These are phyloP conservation scores for Cichlasoma orientale DNA, from an alignment of 2,797 vertebrate species.

Conservation along the genomic window DNA sequence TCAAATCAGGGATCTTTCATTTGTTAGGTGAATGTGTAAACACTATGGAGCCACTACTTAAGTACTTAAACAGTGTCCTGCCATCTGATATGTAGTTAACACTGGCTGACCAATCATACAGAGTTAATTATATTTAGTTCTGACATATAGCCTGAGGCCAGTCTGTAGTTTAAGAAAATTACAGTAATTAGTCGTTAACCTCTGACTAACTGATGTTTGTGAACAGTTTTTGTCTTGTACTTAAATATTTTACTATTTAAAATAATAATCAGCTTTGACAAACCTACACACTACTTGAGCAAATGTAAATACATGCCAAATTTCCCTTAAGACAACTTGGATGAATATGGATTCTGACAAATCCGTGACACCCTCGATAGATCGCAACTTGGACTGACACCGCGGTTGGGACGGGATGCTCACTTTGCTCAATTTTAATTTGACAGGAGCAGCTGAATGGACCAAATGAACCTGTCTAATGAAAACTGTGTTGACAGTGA, in stretches of 20 bases:
- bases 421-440: conserved; percentile 43
- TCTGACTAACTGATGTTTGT: conserved; percentile 1
- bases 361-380: background rate
- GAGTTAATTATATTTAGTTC: background rate
- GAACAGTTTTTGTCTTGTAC: background rate
- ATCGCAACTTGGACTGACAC: background rate
- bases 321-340: background rate
- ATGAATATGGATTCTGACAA: background rate
- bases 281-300: background rate
- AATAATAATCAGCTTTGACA: background rate
- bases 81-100: background rate
- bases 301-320: background rate
- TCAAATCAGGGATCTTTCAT: background rate
- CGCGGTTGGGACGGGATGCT: background rate
- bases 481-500: conserved; percentile 15
- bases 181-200: background rate
- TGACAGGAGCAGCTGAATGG: conserved; percentile 32
- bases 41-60: background rate
- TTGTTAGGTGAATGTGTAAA: background rate
- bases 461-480: conserved; percentile 37
- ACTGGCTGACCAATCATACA: background rate
- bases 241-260: conserved; percentile 3
- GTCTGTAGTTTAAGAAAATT: background rate
- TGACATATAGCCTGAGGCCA: background rate
- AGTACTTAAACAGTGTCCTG: background rate